Percentiles rank a stretch among this genome's conserved stretches.
Evolutionary conservation across 2,797 vertebrate genomes (phyloP).

Genomic region (Triplophysa bombifrons): DNA sequence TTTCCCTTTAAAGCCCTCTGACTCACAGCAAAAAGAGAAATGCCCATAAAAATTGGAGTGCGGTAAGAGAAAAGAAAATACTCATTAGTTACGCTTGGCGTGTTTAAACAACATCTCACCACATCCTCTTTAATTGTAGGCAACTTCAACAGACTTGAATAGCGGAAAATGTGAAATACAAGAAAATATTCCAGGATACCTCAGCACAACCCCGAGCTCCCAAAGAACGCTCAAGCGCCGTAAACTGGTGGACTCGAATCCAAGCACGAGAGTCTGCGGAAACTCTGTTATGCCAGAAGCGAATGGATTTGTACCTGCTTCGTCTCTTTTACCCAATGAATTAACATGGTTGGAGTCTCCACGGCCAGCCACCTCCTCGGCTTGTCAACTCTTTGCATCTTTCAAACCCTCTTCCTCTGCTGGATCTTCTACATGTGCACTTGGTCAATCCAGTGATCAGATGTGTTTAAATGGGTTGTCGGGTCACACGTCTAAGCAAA

Average conservation of each 20-base stretch:
- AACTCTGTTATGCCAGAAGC: not conserved
- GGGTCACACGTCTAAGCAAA: conserved; percentile 9
- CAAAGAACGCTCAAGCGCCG: conserved; percentile 68
- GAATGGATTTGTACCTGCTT: conserved; percentile 58
- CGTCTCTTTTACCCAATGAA: conserved; percentile 42
- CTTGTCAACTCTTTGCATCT: conserved; percentile 11
- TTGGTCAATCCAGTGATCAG: conserved; percentile 9
- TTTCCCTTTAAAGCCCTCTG: conserved; percentile 46
- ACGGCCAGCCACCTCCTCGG: conserved; percentile 8
- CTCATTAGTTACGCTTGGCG: not conserved
- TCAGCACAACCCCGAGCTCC: conserved; percentile 35
- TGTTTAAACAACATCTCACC: not conserved
- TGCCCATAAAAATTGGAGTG: not conserved
- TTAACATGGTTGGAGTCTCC: conserved; percentile 47
- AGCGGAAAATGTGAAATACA: not conserved
- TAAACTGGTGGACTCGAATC: conserved; percentile 39
- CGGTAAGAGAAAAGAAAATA: conserved; percentile 26
- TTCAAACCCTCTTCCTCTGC: conserved; percentile 25
- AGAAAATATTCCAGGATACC: conserved; percentile 39
- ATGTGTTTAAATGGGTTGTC: conserved; percentile 4
- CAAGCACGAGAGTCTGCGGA: not conserved
- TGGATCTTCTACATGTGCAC: conserved; percentile 14
- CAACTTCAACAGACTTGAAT: not conserved
- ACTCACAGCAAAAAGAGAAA: conserved; percentile 35
- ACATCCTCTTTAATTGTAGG: conserved; percentile 14